Percentiles rank a stretch among this genome's conserved stretches.
Evolutionary conservation across 2,113 vertebrate species (phyloP).

Genomic region (Oryzias javanicus): DNA sequence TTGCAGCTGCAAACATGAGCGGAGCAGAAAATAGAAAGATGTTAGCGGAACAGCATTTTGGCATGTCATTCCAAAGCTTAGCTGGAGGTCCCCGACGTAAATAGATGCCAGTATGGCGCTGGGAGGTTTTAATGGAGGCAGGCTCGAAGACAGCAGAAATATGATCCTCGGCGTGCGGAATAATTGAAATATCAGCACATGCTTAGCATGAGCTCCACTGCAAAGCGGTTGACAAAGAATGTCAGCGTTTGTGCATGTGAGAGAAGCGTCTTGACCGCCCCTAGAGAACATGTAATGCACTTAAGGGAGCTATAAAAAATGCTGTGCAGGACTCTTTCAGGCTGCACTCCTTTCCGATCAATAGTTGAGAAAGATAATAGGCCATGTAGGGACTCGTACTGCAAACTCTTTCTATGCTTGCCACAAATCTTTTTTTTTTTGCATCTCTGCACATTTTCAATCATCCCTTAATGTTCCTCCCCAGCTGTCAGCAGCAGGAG

Average conservation of each 20-base stretch:
- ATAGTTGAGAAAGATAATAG: constrained; percentile 47
- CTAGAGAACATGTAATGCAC: constrained; percentile 26
- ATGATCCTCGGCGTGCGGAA: constrained; percentile 10
- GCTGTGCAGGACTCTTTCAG: constrained; percentile 36
- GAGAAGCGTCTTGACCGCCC: constrained; percentile 13
- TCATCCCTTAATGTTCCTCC: constrained; percentile 14
- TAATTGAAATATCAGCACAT: constrained; percentile 2
- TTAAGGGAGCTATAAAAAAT: constrained; percentile 30
- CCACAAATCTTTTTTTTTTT: constrained; percentile 25
- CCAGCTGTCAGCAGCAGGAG: constrained; percentile 17
- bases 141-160: constrained; percentile 50
- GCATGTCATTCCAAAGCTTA: constrained; percentile 31
- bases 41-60: constrained; percentile 22
- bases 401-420: constrained; percentile 14
- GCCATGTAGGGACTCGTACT: constrained; percentile 35
- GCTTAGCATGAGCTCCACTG: constrained; percentile 18
- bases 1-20: constrained; percentile 33
- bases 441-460: constrained; percentile 9
- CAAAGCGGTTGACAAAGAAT: constrained; percentile 5
- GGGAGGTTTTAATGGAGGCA: constrained; percentile 47
- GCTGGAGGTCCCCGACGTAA: constrained; percentile 38
- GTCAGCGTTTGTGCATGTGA: constrained; percentile 13
- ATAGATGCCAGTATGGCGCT: constrained; percentile 34
- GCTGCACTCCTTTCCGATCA: constrained; percentile 43
- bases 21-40: constrained; percentile 14